phyloP scores from a whole-genome alignment of 2,888 invertebrate species.

The Crematogaster levior region DNA sequence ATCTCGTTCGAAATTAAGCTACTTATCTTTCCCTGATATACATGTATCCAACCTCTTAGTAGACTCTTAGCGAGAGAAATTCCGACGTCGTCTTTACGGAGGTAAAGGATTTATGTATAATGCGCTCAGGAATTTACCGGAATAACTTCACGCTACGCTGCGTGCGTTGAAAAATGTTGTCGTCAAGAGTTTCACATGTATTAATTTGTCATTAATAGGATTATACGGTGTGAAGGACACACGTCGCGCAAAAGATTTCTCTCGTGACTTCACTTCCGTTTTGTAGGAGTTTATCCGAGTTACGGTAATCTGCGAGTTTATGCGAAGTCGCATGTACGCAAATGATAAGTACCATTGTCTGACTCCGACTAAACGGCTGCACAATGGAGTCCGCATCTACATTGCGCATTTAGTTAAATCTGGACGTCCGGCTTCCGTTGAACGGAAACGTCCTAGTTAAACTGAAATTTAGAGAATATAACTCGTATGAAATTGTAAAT shows the following conservation, averaged over 20 bases:
- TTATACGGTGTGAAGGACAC: constrained; percentile 3
- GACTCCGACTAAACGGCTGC: constrained; percentile 24
- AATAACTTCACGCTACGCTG: constrained; percentile 39
- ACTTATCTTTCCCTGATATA: constrained; percentile 71
- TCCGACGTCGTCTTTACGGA: constrained; percentile 38
- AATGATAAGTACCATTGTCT: constrained; percentile 26
- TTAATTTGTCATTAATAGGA: constrained; percentile 48
- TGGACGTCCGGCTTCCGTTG: background rate
- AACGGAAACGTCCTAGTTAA: constrained; percentile 20
- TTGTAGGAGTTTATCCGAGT: constrained; percentile 22
- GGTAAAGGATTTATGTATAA: constrained; percentile 53
- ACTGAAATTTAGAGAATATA: background rate
- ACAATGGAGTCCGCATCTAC: background rate
- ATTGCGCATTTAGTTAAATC: constrained; percentile 3
- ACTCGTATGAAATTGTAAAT: background rate
- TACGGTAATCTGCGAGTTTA: constrained; percentile 40
- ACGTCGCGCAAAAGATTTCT: background rate
- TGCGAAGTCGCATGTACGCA: constrained; percentile 10
- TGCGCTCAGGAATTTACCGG: constrained; percentile 51
- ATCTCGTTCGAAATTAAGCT: constrained; percentile 76
- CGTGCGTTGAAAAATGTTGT: constrained; percentile 30
- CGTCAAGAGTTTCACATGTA: constrained; percentile 14
- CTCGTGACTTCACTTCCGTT: background rate
- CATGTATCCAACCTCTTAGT: constrained; percentile 58
- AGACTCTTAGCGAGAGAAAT: constrained; percentile 61